Base-by-base conservation (phyloP, 2,888 invertebrate genomes). In the Alcis repandata region DNA sequence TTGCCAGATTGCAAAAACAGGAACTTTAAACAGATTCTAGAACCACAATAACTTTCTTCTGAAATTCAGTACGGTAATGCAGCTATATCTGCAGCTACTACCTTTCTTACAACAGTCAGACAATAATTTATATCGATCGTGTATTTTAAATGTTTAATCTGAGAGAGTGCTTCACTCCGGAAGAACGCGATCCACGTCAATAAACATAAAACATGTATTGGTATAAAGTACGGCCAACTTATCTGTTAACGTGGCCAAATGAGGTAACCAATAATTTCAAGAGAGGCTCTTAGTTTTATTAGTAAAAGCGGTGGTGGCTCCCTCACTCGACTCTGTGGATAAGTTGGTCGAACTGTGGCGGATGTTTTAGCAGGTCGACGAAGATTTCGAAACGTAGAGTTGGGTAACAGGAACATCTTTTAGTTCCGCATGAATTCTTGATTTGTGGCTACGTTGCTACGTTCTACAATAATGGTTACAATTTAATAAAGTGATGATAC, bases 141-240 rank as follows among this genome's bases (percentile, higher is more conserved):
- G 46, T 60, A 46, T 32, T 59, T 60, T 68, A 63, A 70, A 70
- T 70, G 63, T 68, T 69, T 66, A 67, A 71, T 71, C 64, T 56
- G 53, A 63, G 67, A 69, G 69, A 76, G 75, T 76, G 73, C 69
- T 61, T 68, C 68, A 60, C 54, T 72, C 70, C 71, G 73, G 68
- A 76, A 73, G 75, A 78, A 73, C 72, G 59, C 71, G 65, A 74
- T 78, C 71, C 65, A 59, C 63, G 72, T 73, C 74, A 77, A 78
- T 79, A 79, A 78, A 76, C 76, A 72, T 82, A 82, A 80, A 79
- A 62, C 66, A 74, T 62, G 48, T 6, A 61, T 48, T 54, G 32
- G 49, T 19, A 51, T 11, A 36, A 49, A 49, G 49, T 22, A 56
- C 8, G 3, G 15, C 49, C 8, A 49, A 49, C 13, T n/a, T 36